phyloP scores from a whole-genome alignment of 2,113 vertebrate species.

The Oceanites oceanicus region DNA sequence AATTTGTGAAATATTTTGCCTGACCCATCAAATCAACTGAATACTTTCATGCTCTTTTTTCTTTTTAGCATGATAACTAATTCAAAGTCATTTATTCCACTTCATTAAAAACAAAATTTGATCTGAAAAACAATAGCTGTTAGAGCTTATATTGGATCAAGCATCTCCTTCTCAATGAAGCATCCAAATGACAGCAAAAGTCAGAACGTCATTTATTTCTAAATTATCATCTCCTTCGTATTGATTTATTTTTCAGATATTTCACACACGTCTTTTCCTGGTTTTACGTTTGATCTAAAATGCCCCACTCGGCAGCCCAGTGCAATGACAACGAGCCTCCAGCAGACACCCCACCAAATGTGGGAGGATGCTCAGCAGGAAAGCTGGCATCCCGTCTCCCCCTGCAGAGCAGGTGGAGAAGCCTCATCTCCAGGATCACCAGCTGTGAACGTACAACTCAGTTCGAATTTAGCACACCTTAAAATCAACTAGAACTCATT shows the following conservation, averaged over 20 bases:
- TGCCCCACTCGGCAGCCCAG: fast-evolving
- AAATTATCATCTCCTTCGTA: fast-evolving
- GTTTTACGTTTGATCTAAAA: neutral
- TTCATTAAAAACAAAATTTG: neutral
- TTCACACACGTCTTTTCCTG: fast-evolving
- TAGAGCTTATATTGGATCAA: neutral
- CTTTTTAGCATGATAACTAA: neutral
- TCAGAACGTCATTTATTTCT: neutral
- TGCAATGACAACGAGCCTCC: fast-evolving
- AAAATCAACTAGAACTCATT: neutral
- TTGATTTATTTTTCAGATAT: neutral
- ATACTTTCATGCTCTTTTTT: neutral
- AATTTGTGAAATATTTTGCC: neutral
- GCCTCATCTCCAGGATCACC: neutral
- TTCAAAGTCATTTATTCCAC: neutral
- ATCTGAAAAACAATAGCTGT: neutral
- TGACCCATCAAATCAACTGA: neutral
- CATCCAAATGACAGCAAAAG: neutral
- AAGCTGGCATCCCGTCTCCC: neutral
- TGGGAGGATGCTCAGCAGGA: neutral
- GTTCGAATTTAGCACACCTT: no score
- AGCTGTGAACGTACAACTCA: fast-evolving
- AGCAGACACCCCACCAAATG: no score
- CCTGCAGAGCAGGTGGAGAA: neutral
- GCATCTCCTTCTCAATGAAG: neutral